These are phyloP conservation scores for Petroica traversi DNA, from an alignment of 2,113 vertebrate genomes.

Conservation along the genomic window DNA sequence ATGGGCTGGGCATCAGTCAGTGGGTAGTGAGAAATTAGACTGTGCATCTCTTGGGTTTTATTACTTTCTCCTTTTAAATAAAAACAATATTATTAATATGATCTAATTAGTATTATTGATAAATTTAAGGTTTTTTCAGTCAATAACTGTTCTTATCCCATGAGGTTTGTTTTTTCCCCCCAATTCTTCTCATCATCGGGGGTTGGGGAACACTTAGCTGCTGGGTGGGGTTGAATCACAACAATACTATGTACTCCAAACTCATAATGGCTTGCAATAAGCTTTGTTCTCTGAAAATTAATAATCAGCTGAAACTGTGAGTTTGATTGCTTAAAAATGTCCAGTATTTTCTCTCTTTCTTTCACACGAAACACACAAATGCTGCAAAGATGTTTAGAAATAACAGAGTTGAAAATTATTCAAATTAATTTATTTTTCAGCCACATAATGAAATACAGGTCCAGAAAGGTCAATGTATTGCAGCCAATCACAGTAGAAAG, in stretches of 20 bases:
- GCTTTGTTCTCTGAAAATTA: neutral
- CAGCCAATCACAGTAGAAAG: neutral
- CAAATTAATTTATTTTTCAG: neutral
- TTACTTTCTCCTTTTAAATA: neutral
- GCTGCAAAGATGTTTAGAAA: neutral
- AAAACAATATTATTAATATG: no score
- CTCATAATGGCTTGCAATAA: neutral
- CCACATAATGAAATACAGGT: neutral
- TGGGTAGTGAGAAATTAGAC: neutral
- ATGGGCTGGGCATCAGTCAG: neutral
- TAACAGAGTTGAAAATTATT: neutral
- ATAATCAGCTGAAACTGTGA: neutral
- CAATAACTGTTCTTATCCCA: neutral
- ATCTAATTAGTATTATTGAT: neutral
- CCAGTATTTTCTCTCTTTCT: neutral
- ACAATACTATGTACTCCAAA: neutral
- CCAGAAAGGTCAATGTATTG: neutral
- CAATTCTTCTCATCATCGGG: neutral
- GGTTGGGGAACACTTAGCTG: rapidly evolving
- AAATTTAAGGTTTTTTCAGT: neutral
- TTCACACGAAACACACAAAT: neutral
- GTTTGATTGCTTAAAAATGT: neutral
- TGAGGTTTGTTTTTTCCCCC: rapidly evolving
- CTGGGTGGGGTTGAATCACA: neutral
- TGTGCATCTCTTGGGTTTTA: neutral